Evolutionary conservation across 2,888 invertebrate genomes (phyloP), one percentile per base, ranked within the genome.

Genomic region (Macaria liturata): DNA sequence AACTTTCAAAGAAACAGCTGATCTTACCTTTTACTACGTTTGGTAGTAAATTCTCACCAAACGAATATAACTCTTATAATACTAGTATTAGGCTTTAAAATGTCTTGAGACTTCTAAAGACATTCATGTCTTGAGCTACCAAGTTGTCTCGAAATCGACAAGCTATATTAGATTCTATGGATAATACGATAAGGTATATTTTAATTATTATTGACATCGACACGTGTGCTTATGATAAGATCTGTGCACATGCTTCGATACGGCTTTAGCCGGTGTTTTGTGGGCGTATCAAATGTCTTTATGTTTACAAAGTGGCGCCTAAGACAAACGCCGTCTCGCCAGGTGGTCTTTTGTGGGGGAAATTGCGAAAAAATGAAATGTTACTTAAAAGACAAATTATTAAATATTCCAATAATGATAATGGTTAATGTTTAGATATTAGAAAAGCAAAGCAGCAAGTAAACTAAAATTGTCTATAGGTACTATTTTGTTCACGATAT

Each of bases 211-310:
- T 43, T 30, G 40, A 20, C 46, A 61, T 80, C 42, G 74, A 78
- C 85, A 86, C 84, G 85, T 88, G 86, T 84, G 76, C 61, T 57
- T 61, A 72, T 80, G 86, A 86, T 86, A 80, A 65, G 70, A 86
- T 88, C 86, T 57, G 69, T 79, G 74, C 88, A 88, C 86, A 88
- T 90, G 89, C 75, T 85, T 86, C 86, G 88, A 88, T 90, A 84
- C 84, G 85, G 75, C 77, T 81, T 80, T 81, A 84, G 83, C 84
- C 83, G 81, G 83, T 80, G 82, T 81, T 81, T 81, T 84, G 87
- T 88, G 87, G 88, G 88, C 85, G 89, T 87, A 88, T 90, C 85
- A 71, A 80, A 85, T 90, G 81, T 83, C 88, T 81, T 72, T 63
- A 68, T 69, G 75, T 74, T 75, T 74, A 71, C 69, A 72, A 70